These are phyloP conservation scores for Erannis defoliaria DNA, from an alignment of 2,888 invertebrate genomes.

Conservation along the genomic window DNA sequence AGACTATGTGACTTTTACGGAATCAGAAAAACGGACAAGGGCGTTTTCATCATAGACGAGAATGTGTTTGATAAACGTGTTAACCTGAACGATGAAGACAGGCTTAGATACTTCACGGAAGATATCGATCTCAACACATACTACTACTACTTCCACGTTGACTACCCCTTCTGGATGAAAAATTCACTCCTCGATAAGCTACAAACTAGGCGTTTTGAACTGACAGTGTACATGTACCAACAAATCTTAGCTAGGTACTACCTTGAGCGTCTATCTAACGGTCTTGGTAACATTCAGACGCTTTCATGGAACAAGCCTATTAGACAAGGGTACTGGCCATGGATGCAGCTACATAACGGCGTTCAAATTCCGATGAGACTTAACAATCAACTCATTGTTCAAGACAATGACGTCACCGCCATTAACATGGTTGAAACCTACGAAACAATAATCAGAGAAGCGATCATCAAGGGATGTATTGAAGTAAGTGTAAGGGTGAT, in stretches of 20 bases:
- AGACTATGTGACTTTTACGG: slow-evolving; percentile 84
- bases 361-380: slow-evolving; percentile 83
- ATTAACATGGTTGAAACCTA: slow-evolving; percentile 69
- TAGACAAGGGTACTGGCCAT: slow-evolving; percentile 86
- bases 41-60: slow-evolving; percentile 87
- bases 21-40: slow-evolving; percentile 79
- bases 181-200: slow-evolving; percentile 71
- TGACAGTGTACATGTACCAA: slow-evolving; percentile 88
- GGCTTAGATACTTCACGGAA: slow-evolving; percentile 88
- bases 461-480: slow-evolving; percentile 84
- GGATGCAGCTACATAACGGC: slow-evolving; percentile 84
- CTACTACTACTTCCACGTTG: slow-evolving; percentile 87
- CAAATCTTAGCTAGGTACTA: slow-evolving; percentile 88
- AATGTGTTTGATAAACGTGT: slow-evolving; percentile 88
- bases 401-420: slow-evolving; percentile 62
- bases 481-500: slow-evolving; percentile 60
- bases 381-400: slow-evolving; percentile 71
- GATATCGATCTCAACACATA: slow-evolving; percentile 88
- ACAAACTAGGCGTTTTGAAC: slow-evolving; percentile 78
- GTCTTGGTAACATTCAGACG: slow-evolving; percentile 75
- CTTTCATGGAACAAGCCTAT: slow-evolving; percentile 79
- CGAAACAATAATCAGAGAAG: slow-evolving; percentile 86
- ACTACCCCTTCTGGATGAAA: slow-evolving; percentile 89
- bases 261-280: slow-evolving; percentile 83
- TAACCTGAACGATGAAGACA: slow-evolving; percentile 84